phyloP scores from a whole-genome alignment of 2,888 invertebrate species.

The Alsophila aescularia region DNA sequence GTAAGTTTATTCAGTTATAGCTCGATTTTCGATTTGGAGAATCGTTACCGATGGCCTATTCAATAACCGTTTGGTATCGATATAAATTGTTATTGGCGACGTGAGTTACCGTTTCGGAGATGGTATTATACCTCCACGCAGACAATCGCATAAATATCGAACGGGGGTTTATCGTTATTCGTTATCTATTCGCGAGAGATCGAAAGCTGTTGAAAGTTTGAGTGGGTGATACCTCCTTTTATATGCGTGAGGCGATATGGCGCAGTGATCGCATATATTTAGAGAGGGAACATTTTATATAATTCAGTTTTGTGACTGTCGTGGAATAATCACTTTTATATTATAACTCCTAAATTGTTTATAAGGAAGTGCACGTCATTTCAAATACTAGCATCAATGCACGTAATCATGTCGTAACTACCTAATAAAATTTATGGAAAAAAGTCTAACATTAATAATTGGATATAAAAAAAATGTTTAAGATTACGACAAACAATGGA shows the following conservation, averaged over 20 bases:
- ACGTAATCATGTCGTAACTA: too few relatives aligned
- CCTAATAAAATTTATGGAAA: too few relatives aligned
- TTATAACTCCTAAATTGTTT: not conserved
- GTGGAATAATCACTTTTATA: conserved; percentile 18
- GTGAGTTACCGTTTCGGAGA: conserved; percentile 77
- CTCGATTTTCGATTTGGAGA: conserved; percentile 55
- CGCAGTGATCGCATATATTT: conserved; percentile 32
- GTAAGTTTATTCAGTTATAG: conserved; percentile 38
- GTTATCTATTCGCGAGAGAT: conserved; percentile 64
- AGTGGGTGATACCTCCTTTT: conserved; percentile 59
- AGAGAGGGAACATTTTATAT: conserved; percentile 30
- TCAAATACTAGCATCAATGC: too few relatives aligned
- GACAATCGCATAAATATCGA: conserved; percentile 77
- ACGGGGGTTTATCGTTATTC: conserved; percentile 67
- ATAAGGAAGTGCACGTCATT: not conserved
- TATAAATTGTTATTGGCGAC: conserved; percentile 77
- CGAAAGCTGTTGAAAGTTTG: conserved; percentile 61
- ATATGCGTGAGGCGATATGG: conserved; percentile 37
- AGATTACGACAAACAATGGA: too few relatives aligned
- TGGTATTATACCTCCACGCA: conserved; percentile 67
- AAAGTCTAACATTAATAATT: too few relatives aligned
- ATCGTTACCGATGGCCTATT: conserved; percentile 70
- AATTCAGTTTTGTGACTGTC: conserved; percentile 26
- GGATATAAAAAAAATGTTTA: too few relatives aligned
- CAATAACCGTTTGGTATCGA: conserved; percentile 75